Conservation (phyloP, 2,797 vertebrate species). For the Danionella dracula region DNA sequence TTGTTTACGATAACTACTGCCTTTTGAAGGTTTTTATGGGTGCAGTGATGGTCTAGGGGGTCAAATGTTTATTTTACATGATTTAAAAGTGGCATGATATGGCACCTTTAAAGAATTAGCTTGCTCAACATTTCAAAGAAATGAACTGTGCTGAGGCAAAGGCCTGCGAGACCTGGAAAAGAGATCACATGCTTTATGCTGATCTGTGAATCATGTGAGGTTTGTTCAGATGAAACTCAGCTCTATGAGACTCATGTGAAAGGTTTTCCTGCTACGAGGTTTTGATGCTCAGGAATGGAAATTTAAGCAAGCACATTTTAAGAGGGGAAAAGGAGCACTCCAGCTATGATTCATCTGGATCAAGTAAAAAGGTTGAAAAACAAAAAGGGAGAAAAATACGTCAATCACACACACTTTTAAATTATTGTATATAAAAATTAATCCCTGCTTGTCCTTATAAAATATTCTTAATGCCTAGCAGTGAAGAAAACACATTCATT, state of each 20-base stretch:
- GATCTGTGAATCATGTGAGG: conserved; percentile 8
- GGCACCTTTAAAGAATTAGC: too few relatives aligned
- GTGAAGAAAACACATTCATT: too few relatives aligned
- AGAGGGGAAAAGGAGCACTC: neutral
- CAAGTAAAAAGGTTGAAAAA: neutral
- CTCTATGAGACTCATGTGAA: conserved; percentile 40
- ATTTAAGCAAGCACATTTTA: conserved; percentile 27
- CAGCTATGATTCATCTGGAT: conserved; percentile 3
- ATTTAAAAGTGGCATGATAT: too few relatives aligned
- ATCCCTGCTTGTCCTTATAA: too few relatives aligned
- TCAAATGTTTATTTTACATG: too few relatives aligned
- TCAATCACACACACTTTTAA: neutral
- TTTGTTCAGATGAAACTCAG: neutral
- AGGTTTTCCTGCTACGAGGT: conserved; percentile 41
- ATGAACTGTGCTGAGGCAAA: neutral
- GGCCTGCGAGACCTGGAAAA: conserved; percentile 12
- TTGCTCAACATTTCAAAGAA: neutral
- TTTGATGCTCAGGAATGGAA: conserved; percentile 40
- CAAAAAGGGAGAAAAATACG: neutral
- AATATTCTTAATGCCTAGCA: neutral
- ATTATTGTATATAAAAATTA: too few relatives aligned
- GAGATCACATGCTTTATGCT: conserved; percentile 27
- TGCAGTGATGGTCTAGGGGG: too few relatives aligned
- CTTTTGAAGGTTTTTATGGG: too few relatives aligned
- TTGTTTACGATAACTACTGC: too few relatives aligned